Conservation (phyloP, 1,140 invertebrate genomes). For the Araneus ventricosus region DNA sequence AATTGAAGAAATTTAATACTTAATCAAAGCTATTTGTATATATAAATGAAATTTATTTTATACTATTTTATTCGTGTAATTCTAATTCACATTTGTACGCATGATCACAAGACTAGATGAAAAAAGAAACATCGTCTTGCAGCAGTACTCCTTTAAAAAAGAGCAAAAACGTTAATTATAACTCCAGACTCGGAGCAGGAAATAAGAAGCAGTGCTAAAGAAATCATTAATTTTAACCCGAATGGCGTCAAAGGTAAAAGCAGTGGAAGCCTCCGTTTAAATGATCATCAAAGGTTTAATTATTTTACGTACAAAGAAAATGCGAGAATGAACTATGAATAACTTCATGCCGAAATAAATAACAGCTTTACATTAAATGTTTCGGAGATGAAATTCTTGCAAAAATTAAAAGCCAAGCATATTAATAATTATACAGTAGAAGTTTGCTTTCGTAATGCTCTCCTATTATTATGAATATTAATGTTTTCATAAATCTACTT, state of each 20-base stretch:
- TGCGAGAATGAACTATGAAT: slow-evolving; percentile 12
- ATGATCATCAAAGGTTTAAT: slow-evolving; percentile 72
- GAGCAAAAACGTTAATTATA: slow-evolving; percentile 52
- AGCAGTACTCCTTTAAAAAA: neutral
- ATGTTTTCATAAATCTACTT: neutral
- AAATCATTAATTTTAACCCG: slow-evolving; percentile 62
- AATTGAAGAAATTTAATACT: too few species aligned
- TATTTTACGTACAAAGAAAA: slow-evolving; percentile 41
- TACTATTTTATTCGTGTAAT: too few species aligned
- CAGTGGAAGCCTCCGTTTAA: slow-evolving; percentile 7
- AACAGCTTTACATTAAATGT: neutral
- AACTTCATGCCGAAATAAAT: slow-evolving; percentile 30
- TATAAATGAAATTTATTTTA: too few species aligned
- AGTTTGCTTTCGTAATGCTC: slow-evolving; percentile 29
- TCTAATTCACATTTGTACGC: too few species aligned
- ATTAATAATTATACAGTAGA: slow-evolving; percentile 45
- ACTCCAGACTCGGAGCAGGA: slow-evolving; percentile 5
- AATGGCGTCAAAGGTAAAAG: slow-evolving; percentile 41
- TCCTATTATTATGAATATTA: slow-evolving; percentile 53
- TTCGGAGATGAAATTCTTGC: neutral
- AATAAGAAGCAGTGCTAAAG: slow-evolving; percentile 32
- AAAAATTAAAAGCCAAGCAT: slow-evolving; percentile 30
- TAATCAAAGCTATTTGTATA: too few species aligned
- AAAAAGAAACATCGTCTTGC: neutral
- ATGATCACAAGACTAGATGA: too few species aligned